Percentiles rank a stretch among this genome's conserved stretches.
Evolutionary conservation across 2,113 vertebrate species (phyloP).

Genomic region (Microcebus tavaratra): DNA sequence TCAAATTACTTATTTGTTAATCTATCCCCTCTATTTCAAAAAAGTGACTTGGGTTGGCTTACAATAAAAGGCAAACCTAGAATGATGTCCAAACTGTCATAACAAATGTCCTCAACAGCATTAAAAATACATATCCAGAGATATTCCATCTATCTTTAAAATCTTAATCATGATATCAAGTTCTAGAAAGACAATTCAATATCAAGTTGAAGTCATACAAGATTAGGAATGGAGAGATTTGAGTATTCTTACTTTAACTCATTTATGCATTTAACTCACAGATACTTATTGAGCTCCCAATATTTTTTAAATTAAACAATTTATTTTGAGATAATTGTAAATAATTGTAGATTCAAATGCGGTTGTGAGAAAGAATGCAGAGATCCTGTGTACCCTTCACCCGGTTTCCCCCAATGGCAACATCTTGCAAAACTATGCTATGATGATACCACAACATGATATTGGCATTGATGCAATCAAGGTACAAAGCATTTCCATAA

Average conservation of each 20-base stretch:
- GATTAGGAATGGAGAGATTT: not conserved
- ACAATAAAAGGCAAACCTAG: not conserved
- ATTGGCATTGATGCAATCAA: not conserved
- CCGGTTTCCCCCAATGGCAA: not conserved
- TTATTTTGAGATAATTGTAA: not conserved
- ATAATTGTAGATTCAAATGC: not conserved
- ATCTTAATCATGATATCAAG: not conserved
- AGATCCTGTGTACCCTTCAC: not conserved
- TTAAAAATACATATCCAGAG: not conserved
- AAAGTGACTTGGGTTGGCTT: not conserved
- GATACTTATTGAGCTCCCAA: not conserved
- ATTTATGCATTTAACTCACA: not conserved
- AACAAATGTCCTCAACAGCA: not conserved
- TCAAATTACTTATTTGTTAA: not conserved
- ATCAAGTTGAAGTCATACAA: not conserved
- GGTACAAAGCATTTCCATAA: not conserved
- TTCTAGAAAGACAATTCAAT: not conserved
- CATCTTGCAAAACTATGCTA: not conserved
- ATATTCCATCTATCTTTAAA: not conserved
- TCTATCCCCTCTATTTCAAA: not conserved
- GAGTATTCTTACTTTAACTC: conserved; percentile 4
- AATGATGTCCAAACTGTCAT: not conserved
- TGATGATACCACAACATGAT: no score
- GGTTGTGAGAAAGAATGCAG: not conserved
- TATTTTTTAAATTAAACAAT: not conserved